These are phyloP conservation scores for Heterodera carotae DNA, from an alignment of 1,140 invertebrate genomes.

Conservation along the genomic window DNA sequence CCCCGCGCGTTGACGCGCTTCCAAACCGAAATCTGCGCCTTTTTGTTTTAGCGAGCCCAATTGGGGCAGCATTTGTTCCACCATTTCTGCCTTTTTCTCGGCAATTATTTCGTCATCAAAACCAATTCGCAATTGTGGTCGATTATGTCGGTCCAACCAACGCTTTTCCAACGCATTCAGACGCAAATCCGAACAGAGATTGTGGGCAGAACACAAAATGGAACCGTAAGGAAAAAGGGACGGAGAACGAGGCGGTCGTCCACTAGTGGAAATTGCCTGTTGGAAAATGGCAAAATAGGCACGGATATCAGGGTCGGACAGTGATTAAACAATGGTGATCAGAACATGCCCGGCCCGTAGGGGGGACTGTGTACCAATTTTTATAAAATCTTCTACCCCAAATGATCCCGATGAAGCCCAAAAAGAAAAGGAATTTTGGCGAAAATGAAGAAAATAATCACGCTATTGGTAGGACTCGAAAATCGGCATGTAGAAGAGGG, in stretches of 20 bases:
- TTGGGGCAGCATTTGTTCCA: neutral
- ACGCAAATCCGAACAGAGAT: slow-evolving; percentile 29
- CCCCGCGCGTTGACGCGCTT: neutral
- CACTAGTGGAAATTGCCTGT: neutral
- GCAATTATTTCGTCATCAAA: neutral
- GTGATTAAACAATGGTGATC: too few relatives aligned
- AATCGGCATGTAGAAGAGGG: too few relatives aligned
- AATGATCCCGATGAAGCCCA: too few relatives aligned
- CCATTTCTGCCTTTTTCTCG: neutral
- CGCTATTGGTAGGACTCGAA: too few relatives aligned
- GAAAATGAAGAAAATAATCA: too few relatives aligned
- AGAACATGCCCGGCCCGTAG: too few relatives aligned
- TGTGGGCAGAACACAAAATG: slow-evolving; percentile 30
- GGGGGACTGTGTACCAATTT: too few relatives aligned
- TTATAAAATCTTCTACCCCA: too few relatives aligned
- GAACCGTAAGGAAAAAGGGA: neutral
- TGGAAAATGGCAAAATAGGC: neutral
- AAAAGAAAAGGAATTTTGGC: too few relatives aligned
- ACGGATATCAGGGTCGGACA: neutral
- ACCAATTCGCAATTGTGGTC: neutral
- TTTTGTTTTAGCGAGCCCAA: neutral
- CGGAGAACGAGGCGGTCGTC: neutral
- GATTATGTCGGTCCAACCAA: neutral
- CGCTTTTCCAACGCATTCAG: slow-evolving; percentile 39
- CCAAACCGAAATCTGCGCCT: neutral